These are phyloP conservation scores for Delphinapterus leucas DNA, from an alignment of 2,113 vertebrate genomes.

Conservation along the genomic window DNA sequence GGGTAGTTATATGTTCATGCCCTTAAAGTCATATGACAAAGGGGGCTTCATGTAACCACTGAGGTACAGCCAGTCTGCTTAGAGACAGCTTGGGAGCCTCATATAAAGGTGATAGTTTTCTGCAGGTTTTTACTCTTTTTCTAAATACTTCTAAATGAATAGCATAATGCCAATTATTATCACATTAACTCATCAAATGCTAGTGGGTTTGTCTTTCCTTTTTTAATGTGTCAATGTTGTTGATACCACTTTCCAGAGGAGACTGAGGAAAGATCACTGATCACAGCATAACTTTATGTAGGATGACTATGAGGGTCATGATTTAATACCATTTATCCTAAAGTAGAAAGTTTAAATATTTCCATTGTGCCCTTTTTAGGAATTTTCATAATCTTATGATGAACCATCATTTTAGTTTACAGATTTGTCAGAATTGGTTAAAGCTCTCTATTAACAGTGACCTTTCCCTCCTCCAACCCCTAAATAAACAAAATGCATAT, in stretches of 20 bases:
- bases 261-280: accelerated
- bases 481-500: background rate
- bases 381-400: background rate
- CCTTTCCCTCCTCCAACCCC: no score
- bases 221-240: background rate
- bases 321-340: background rate
- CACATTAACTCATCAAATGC: background rate
- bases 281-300: background rate
- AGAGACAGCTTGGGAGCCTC: background rate
- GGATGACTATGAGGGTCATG: background rate
- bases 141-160: background rate
- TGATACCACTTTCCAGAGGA: background rate
- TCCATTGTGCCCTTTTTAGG: background rate
- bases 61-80: background rate
- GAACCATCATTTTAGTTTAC: background rate
- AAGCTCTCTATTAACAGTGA: background rate
- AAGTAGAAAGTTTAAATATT: background rate
- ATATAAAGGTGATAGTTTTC: background rate
- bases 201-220: background rate
- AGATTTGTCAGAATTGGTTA: background rate
- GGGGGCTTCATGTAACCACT: background rate
- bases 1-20: background rate
- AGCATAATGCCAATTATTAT: background rate
- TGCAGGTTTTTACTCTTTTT: background rate
- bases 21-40: background rate